Evolutionary conservation across 2,888 invertebrate species (phyloP), one percentile per base, ranked within the genome.

Genomic region (Tortricodes alternella): DNA sequence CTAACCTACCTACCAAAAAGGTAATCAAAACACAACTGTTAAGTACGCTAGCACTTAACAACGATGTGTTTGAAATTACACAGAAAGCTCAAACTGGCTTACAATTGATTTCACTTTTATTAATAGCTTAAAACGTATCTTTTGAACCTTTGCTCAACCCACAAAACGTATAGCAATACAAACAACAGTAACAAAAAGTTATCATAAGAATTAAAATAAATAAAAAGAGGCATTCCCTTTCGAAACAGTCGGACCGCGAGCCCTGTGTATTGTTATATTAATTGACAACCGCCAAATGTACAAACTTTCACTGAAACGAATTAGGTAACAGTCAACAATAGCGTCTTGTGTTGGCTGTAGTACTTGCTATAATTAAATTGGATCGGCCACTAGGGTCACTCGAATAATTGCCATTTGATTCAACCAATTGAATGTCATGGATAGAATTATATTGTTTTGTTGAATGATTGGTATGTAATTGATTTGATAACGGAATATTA

Each of bases 231-330:
- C 19, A 49, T 43, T 55, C 43, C 34, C 55, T 50, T 56, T 50
- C 56, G 29, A 29, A 24, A 38, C 32, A 50, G 32, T 11, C 15
- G 48, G 7, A 9, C 66, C 71, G 50, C 41, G 63, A 62, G 65
- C 69, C 67, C 68, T 66, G 23, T 48, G 53, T 46, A 68, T 74
- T 76, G 70, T 71, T 67, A 66, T 71, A 74, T 74, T 74, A 74
- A 53, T 56, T 44, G 62, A 64, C 70, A 67, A 62, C 63, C 63
- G 62, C 60, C 64, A 63, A 66, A 64, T 60, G 58, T 51, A 55
- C 51, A 60, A 51, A 69, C 76, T 76, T 76, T 75, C 73, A 75
- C 74, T 58, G 56, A 38, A 56, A 41, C 37, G 53, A 58, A 50
- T 56, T 50, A 50, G 43, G 44, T 37, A 58, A 58, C 39, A 51